phyloP scores from a whole-genome alignment of 1,140 invertebrate species.

The Zaprionus gabonicus region DNA sequence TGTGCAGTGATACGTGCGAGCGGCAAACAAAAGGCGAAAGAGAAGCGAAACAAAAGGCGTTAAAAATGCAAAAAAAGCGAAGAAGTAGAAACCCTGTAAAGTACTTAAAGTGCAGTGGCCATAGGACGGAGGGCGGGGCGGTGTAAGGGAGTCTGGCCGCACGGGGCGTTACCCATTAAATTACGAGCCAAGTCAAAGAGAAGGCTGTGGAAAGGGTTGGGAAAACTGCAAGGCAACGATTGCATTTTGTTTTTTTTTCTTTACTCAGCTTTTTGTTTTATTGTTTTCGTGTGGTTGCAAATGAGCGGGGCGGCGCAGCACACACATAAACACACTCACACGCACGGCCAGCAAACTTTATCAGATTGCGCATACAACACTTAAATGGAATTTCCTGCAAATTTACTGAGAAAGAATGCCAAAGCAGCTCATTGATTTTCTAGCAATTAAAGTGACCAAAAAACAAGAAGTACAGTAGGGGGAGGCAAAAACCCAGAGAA shows the following conservation, averaged over 20 bases:
- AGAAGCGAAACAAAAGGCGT: constrained; percentile 68
- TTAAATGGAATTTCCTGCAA: constrained; percentile 42
- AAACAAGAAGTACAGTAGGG: neutral
- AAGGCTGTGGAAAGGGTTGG: neutral
- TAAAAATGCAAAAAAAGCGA: constrained; percentile 35
- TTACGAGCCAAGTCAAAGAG: constrained; percentile 36
- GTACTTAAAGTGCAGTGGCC: constrained; percentile 61
- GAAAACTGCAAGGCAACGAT: constrained; percentile 22
- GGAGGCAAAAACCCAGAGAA: neutral
- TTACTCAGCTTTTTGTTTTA: constrained; percentile 20
- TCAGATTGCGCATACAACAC: constrained; percentile 64
- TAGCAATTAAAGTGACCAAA: constrained; percentile 42
- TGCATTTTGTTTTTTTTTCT: constrained; percentile 24
- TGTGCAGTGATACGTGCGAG: constrained; percentile 77
- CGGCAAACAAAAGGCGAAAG: constrained; percentile 56
- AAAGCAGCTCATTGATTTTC: constrained; percentile 41
- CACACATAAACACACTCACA: neutral
- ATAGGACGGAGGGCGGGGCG: too few species aligned
- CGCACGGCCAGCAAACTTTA: constrained; percentile 29
- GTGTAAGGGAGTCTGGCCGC: too few species aligned
- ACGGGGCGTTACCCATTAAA: constrained; percentile 48
- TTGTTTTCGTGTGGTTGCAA: constrained; percentile 45
- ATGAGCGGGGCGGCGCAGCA: neutral
- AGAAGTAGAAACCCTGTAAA: constrained; percentile 51
- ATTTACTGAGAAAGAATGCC: neutral